phyloP scores from a whole-genome alignment of 2,113 vertebrate species.

The Accipiter cooperii region DNA sequence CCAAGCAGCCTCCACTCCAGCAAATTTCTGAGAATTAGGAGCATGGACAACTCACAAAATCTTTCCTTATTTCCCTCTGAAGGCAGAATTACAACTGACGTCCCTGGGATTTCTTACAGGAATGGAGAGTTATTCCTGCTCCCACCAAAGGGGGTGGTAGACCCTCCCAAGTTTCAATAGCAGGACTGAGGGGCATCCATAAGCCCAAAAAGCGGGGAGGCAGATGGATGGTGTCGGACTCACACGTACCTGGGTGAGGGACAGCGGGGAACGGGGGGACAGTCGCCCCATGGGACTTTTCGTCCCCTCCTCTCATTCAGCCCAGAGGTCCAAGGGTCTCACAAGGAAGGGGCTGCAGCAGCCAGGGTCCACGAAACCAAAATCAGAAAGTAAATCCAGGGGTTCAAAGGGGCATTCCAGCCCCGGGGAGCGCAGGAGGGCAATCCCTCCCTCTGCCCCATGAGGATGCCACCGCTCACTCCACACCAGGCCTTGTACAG shows the following conservation, averaged over 20 bases:
- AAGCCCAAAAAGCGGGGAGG: background rate
- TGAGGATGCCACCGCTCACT: background rate
- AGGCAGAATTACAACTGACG: background rate
- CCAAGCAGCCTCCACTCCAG: background rate
- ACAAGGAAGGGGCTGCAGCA: background rate
- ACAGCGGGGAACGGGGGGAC: fast-evolving
- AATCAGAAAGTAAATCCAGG: background rate
- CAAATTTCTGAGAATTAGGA: background rate
- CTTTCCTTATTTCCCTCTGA: background rate
- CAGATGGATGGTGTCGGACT: background rate
- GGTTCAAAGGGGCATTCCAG: background rate
- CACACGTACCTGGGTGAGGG: background rate
- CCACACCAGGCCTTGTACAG: background rate
- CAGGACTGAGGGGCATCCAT: background rate
- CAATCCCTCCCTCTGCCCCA: background rate
- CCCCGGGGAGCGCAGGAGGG: background rate
- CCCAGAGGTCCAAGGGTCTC: background rate
- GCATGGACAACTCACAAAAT: background rate
- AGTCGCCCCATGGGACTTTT: background rate
- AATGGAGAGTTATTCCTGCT: background rate
- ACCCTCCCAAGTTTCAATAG: background rate
- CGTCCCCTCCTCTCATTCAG: background rate
- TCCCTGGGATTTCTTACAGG: background rate
- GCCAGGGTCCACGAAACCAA: background rate
- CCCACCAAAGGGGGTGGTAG: background rate